Evolutionary conservation across 30 jellyfish, hydroid and myxozoan genomes (phyloP), one percentile per base, ranked within the genome.

Genomic region (Clytia hemisphaerica): DNA sequence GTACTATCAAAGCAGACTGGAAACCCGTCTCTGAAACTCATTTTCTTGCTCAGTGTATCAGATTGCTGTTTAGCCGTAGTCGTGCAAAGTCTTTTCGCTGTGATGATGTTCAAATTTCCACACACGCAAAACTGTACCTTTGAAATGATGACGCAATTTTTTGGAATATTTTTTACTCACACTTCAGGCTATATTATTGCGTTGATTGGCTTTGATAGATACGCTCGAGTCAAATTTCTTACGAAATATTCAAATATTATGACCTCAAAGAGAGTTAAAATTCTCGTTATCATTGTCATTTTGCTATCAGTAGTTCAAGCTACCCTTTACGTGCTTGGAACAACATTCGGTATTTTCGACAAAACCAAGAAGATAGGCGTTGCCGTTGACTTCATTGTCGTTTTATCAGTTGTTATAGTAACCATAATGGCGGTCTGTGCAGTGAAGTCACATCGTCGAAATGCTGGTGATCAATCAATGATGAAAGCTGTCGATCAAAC

Each of bases 81-180:
- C 16, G 12, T n/a, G 5, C 70, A 57, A 21, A n/a, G 44, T 21
- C 2, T 57, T 26, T 57, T 57, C 30, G 30, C 70, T 4, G 70
- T 57, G 6, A 57, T 57, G 70, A 37, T 57, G 26, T 37, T 0
- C 3, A 21, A 57, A n/a, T 57, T 57, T 21, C 44, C 3, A 28
- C 44, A 57, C 42, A 57, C 7, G 30, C 30, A 37, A 22, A 0
- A 12, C 30, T 57, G 70, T 21, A 45, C 25, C 30, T 57, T 57
- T 0, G 70, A 57, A 21, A 57, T n/a, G 37, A 28, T 57, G 7
- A 15, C 30, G 5, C 70, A 57, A 0, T 57, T 57, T 57, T 57
- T 57, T 57, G 70, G 44, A n/a, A 57, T 57, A 25, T 21, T 57
- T 57, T 57, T 57, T n/a, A 57, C 70, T 0, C 70, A 57, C 42